Conservation (phyloP, 2,888 invertebrate genomes). For the Sturmia bella region DNA sequence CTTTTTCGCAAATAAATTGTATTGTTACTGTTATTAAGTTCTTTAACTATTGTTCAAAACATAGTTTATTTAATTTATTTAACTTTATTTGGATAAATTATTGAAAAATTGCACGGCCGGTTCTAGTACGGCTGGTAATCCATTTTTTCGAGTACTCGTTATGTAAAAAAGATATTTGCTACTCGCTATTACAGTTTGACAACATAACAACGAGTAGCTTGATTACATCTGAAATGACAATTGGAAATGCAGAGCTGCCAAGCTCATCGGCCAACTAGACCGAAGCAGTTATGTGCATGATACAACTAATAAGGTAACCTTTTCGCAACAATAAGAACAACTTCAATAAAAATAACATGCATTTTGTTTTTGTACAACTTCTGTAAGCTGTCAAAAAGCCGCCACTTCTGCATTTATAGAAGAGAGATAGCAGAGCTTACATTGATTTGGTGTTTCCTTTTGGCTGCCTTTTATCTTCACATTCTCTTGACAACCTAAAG, state of each 20-base stretch:
- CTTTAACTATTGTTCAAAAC: slow-evolving; percentile 10
- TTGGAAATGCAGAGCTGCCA: slow-evolving; percentile 29
- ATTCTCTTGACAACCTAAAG: too few species aligned
- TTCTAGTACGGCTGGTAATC: slow-evolving; percentile 69
- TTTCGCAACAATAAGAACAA: too few species aligned
- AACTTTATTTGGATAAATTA: slow-evolving; percentile 56
- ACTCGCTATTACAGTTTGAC: slow-evolving; percentile 46
- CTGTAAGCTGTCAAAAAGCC: too few species aligned
- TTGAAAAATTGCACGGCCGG: slow-evolving; percentile 71
- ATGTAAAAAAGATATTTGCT: slow-evolving; percentile 53
- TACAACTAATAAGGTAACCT: too few species aligned
- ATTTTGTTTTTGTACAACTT: too few species aligned
- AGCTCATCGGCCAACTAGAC: background rate
- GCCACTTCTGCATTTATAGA: too few species aligned
- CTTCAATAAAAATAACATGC: too few species aligned
- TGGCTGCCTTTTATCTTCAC: too few species aligned
- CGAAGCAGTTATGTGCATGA: background rate
- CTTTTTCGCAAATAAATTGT: background rate
- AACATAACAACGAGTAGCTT: slow-evolving; percentile 42
- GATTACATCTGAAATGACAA: slow-evolving; percentile 50
- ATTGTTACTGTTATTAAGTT: slow-evolving; percentile 38
- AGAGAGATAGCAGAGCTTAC: too few species aligned
- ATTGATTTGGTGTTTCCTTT: too few species aligned
- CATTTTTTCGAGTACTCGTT: slow-evolving; percentile 71
- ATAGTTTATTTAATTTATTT: slow-evolving; percentile 34